Conservation (phyloP, 2,797 vertebrate species). For the Melanotaenia maccullochi region DNA sequence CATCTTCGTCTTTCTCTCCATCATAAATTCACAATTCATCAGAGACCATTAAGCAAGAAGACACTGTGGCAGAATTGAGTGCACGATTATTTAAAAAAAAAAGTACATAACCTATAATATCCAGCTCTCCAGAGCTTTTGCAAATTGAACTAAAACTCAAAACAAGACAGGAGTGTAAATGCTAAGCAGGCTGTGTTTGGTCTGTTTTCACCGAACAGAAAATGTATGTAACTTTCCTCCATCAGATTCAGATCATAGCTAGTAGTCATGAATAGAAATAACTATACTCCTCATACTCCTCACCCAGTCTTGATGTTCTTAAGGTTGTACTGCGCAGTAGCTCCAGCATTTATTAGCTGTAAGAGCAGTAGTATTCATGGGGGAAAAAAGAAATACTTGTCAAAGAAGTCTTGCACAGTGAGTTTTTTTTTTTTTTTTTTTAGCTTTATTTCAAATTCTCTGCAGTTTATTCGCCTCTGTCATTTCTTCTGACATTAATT, state of each 20-base stretch:
- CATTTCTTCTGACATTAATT: constrained; percentile 23
- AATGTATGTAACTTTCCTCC: neutral
- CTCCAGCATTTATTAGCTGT: constrained; percentile 3
- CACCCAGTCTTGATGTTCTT: constrained; percentile 16
- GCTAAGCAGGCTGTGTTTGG: constrained; percentile 54
- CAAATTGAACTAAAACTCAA: constrained; percentile 69
- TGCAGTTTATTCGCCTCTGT: too few species aligned
- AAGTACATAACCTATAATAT: constrained; percentile 59
- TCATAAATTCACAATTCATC: constrained; percentile 50
- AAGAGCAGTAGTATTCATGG: constrained; percentile 5
- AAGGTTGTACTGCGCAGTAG: neutral
- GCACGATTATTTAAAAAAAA: neutral
- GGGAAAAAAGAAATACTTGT: constrained; percentile 3
- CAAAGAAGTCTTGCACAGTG: too few species aligned
- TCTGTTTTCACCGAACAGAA: constrained; percentile 17
- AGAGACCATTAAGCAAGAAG: constrained; percentile 50
- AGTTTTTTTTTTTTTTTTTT: neutral
- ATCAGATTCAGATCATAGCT: constrained; percentile 1
- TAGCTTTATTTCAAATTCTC: neutral
- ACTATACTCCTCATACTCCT: constrained; percentile 1
- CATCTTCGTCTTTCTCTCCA: constrained; percentile 2
- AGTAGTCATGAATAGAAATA: too few species aligned
- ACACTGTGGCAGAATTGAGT: constrained; percentile 41
- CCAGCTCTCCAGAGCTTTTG: constrained; percentile 42
- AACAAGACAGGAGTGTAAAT: constrained; percentile 60